Evolutionary conservation across 2,113 vertebrate genomes (phyloP), one percentile per base, ranked within the genome.

Genomic region (Engraulis encrasicolus): DNA sequence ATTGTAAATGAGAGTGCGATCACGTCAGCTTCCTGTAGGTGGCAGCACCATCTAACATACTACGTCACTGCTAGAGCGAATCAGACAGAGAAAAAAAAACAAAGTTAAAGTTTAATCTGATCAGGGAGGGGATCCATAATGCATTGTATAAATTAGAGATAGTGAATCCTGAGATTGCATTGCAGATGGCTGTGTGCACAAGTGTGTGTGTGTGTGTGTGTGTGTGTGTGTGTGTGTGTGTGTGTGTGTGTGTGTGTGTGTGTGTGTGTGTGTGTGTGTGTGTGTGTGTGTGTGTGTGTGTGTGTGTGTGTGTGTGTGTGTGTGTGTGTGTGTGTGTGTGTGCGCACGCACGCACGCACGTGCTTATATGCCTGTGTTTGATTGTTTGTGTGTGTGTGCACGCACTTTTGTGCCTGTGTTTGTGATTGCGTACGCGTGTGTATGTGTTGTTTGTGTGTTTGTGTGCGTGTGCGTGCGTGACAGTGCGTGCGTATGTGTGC

Each of bases 21-120:
- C 37, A 77, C n/a, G 1, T 23, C 6, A 27, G 4, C 1, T 18
- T 6, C 90, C 93, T 92, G 84, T 52, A 87, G 93, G 85, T 91
- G 91, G 90, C 84, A 91, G 89, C 91, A 86, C 34, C 2, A 15
- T 45, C 81, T 20, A 85, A 45, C 0, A 82, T 61, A 18, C n/a
- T n/a, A n/a, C 9, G 17, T 17, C 23, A 74, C 31, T 9, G 20
- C 40, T 9, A 9, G 40, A 45, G 40, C 40, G 9, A 74, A 7
- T 27, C 58, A 61, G n/a, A 61, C 58, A 27, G n/a, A n/a, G n/a
- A 27, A 61, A 61, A 61, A n/a, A 61, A 61, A n/a, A 61, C 58
- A 61, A 61, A 23, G 66, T 74, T 74, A 74, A 74, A 34, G 31
- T 74, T 74, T 74, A 74, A 74, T 74, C 11, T 74, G 66, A 74